These are phyloP conservation scores for Hipposideros larvatus DNA, from an alignment of 2,797 vertebrate genomes.

Conservation along the genomic window DNA sequence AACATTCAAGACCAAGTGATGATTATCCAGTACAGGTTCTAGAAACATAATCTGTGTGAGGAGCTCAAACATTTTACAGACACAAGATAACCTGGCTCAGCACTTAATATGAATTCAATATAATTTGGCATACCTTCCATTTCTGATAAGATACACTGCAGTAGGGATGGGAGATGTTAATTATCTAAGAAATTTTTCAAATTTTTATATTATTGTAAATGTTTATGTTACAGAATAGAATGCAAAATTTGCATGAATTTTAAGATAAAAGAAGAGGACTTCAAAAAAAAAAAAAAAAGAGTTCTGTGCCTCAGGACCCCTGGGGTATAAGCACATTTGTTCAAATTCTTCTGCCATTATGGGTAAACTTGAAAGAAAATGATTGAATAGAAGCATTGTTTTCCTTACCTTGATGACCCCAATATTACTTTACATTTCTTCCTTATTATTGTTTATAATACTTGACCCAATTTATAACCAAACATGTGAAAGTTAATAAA, in stretches of 20 bases:
- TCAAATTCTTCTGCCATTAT: background rate
- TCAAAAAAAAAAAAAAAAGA: background rate
- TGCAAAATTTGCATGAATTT: slow-evolving; percentile 10
- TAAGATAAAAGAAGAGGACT: slow-evolving; percentile 45
- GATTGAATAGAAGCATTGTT: background rate
- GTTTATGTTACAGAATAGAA: background rate
- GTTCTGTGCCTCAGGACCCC: background rate
- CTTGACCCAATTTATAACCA: slow-evolving; percentile 42
- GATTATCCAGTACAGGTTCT: background rate
- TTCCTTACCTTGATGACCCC: background rate
- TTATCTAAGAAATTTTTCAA: background rate
- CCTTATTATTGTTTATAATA: slow-evolving; percentile 14
- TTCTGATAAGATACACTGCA: slow-evolving; percentile 12
- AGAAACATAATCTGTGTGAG: slow-evolving; percentile 45
- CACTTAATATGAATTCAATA: slow-evolving; percentile 1
- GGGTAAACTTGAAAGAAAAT: background rate
- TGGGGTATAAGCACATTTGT: background rate
- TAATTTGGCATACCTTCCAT: background rate
- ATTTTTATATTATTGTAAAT: slow-evolving; percentile 27
- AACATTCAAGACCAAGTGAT: slow-evolving; percentile 22
- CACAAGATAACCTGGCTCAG: background rate
- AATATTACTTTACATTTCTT: background rate
- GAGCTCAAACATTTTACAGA: background rate
- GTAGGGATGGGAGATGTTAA: background rate
- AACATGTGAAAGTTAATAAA: slow-evolving; percentile 21